These are phyloP conservation scores for Rhagoletis pomonella DNA, from an alignment of 1,140 invertebrate genomes.

Conservation along the genomic window DNA sequence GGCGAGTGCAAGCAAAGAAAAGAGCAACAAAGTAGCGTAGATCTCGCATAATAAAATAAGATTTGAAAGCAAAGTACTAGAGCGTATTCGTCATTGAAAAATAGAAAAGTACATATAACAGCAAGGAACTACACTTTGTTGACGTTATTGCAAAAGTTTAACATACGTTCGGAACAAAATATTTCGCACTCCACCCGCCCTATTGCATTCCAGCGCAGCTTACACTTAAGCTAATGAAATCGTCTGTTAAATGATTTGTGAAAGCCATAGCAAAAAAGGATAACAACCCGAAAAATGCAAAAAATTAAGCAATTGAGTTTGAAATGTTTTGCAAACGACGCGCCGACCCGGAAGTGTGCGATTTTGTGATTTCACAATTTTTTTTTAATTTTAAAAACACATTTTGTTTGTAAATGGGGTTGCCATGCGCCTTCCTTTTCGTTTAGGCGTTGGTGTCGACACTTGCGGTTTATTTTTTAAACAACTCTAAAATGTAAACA, in stretches of 20 bases:
- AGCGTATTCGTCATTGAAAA: neutral
- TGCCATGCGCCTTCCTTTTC: neutral
- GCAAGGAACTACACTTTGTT: neutral
- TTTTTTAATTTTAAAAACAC: conserved; percentile 48
- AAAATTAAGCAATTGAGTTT: conserved; percentile 37
- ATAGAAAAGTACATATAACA: neutral
- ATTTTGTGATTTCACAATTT: conserved; percentile 67
- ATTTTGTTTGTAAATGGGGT: conserved; percentile 14
- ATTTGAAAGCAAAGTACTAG: neutral
- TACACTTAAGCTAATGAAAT: conserved; percentile 65
- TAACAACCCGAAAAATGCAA: conserved; percentile 9
- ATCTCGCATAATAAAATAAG: neutral
- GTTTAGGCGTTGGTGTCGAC: neutral
- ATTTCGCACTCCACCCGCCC: neutral
- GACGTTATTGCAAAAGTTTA: conserved; percentile 22
- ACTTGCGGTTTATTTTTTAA: conserved; percentile 8
- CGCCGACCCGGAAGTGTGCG: conserved; percentile 64
- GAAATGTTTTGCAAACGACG: neutral
- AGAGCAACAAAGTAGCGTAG: neutral
- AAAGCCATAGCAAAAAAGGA: conserved; percentile 58
- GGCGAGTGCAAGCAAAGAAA: too few relatives aligned
- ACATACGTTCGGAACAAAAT: neutral
- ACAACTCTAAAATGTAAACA: too few relatives aligned
- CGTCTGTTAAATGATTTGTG: conserved; percentile 73
- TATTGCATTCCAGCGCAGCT: neutral